A percentile compares a stretch with the other conserved stretches of the same genome.
Evolutionary conservation across 92 coral and sea anemone genomes (phyloP).

Genomic region (Pocillopora meandrina): DNA sequence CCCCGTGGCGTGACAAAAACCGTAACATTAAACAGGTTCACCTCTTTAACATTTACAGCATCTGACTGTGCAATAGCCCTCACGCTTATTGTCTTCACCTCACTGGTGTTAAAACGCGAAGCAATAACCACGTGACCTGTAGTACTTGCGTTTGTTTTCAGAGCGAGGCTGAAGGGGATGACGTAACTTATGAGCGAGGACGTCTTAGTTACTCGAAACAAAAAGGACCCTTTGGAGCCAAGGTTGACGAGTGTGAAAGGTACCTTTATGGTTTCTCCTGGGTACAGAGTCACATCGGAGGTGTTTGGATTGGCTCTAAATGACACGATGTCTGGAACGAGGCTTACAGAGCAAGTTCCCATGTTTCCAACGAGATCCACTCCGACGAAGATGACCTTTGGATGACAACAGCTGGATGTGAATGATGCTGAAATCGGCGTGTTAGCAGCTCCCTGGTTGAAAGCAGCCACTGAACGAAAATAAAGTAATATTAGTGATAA

Average conservation of each 20-base stretch:
- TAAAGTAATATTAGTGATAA: not conserved
- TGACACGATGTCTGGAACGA: slow-evolving; percentile 40
- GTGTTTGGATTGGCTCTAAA: slow-evolving; percentile 18
- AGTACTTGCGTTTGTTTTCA: slow-evolving; percentile 16
- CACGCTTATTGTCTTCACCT: slow-evolving; percentile 2
- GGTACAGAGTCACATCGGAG: slow-evolving; percentile 15
- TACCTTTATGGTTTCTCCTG: slow-evolving; percentile 34
- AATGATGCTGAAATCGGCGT: slow-evolving; percentile 26
- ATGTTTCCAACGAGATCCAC: slow-evolving; percentile 53
- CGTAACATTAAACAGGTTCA: not conserved
- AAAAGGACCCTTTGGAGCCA: slow-evolving; percentile 43
- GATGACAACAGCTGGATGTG: slow-evolving; percentile 46
- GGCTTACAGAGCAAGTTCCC: slow-evolving; percentile 42
- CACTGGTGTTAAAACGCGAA: slow-evolving; percentile 5
- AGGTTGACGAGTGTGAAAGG: slow-evolving; percentile 46
- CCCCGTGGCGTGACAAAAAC: not conserved
- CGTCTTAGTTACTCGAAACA: slow-evolving; percentile 32
- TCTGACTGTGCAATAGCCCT: slow-evolving; percentile 29
- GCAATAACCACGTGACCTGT: slow-evolving; percentile 27
- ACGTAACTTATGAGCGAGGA: slow-evolving; percentile 33
- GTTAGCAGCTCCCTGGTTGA: slow-evolving; percentile 31
- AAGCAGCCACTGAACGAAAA: slow-evolving; percentile 27
- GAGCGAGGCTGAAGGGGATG: slow-evolving; percentile 38
- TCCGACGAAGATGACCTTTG: slow-evolving; percentile 34
- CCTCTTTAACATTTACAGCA: slow-evolving; percentile 10